These are phyloP conservation scores for Araneus ventricosus DNA, from an alignment of 1,140 invertebrate species.

Conservation along the genomic window DNA sequence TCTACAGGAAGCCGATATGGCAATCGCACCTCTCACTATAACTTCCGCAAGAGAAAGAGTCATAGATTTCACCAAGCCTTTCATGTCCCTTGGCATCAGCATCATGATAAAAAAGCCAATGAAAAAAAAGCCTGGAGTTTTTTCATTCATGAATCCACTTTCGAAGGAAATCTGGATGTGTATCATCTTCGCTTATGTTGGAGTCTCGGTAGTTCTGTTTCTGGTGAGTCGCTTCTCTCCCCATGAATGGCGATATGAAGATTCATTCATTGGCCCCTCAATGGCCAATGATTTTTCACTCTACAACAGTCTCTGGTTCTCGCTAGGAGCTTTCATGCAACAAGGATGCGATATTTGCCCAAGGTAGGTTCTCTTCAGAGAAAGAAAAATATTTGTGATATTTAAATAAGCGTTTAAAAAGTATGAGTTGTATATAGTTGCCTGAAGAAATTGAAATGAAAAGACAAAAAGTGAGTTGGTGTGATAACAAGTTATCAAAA, in stretches of 20 bases:
- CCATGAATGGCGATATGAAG: slow-evolving; percentile 81
- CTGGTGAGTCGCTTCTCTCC: slow-evolving; percentile 83
- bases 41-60: slow-evolving; percentile 82
- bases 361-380: slow-evolving; percentile 79
- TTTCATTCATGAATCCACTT: slow-evolving; percentile 83
- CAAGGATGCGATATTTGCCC: slow-evolving; percentile 84
- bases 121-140: slow-evolving; percentile 81
- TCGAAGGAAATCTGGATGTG: slow-evolving; percentile 83
- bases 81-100: slow-evolving; percentile 84
- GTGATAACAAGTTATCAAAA: no score
- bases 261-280: slow-evolving; percentile 80
- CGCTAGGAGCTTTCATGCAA: slow-evolving; percentile 84
- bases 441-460: no score
- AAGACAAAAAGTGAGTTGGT: no score
- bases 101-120: slow-evolving; percentile 84
- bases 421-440: no score
- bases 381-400: background rate
- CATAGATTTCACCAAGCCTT: slow-evolving; percentile 84
- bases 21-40: slow-evolving; percentile 83
- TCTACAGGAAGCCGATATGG: slow-evolving; percentile 82
- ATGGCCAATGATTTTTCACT: slow-evolving; percentile 83
- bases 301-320: slow-evolving; percentile 83
- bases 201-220: slow-evolving; percentile 82
- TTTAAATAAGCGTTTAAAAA: background rate
- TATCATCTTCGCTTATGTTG: slow-evolving; percentile 82